These are phyloP conservation scores for Poeciliopsis turrubarensis DNA, from an alignment of 2,113 vertebrate genomes.

Conservation along the genomic window DNA sequence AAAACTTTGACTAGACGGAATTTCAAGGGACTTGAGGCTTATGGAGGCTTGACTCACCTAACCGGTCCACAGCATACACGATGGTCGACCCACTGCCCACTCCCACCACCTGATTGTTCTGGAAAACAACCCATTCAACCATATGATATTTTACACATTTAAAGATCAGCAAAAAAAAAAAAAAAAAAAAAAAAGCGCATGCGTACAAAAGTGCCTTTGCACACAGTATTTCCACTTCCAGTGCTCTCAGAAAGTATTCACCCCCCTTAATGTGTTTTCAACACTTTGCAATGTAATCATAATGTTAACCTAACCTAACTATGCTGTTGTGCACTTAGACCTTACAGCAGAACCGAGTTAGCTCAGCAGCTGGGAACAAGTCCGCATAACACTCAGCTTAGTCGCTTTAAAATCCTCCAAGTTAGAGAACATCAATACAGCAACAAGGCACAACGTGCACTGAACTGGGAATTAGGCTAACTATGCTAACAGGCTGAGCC, in stretches of 20 bases:
- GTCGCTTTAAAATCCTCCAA: neutral
- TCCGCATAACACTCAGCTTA: conserved; percentile 12
- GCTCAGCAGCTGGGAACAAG: neutral
- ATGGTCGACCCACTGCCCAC: conserved; percentile 97
- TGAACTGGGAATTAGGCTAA: conserved; percentile 4
- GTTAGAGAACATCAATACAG: conserved; percentile 14
- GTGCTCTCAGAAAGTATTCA: neutral
- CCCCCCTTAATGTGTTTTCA: neutral
- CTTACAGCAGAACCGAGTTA: conserved; percentile 1
- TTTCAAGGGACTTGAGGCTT: neutral
- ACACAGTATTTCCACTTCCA: neutral
- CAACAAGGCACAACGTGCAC: conserved; percentile 7
- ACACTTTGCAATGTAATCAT: neutral
- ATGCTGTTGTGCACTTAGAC: neutral
- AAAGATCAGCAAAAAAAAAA: neutral
- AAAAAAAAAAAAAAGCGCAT: too few relatives aligned
- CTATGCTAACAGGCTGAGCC: conserved; percentile 20
- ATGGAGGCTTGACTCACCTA: conserved; percentile 80
- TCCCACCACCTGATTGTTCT: conserved; percentile 96
- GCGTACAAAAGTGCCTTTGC: neutral
- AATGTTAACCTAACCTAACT: neutral
- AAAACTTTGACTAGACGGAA: neutral
- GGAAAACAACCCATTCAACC: neutral
- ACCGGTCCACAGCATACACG: conserved; percentile 91
- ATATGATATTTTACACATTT: neutral